A percentile compares a stretch with the other conserved stretches of the same genome.
Evolutionary conservation across 2,797 vertebrate genomes (phyloP).

Genomic region (Falco naumanni): DNA sequence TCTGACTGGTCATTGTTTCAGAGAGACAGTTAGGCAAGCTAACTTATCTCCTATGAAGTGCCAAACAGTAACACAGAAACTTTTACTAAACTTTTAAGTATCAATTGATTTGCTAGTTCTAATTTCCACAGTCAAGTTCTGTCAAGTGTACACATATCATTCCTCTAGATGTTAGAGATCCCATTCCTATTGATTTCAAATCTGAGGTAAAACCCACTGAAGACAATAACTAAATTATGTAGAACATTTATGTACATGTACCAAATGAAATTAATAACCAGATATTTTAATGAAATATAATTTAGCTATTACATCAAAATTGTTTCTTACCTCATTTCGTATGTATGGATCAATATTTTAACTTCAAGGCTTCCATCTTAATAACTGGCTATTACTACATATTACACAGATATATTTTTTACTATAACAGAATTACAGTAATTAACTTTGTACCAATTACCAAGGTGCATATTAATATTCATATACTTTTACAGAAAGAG

Average conservation of each 20-base stretch:
- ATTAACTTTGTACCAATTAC: slow-evolving; percentile 72
- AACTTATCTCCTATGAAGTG: too few relatives aligned
- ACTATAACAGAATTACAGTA: slow-evolving; percentile 50
- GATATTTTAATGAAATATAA: too few relatives aligned
- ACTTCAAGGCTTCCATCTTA: slow-evolving; percentile 10
- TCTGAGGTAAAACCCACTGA: background rate
- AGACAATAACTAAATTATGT: background rate
- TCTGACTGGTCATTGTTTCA: background rate
- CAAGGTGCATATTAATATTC: slow-evolving; percentile 62
- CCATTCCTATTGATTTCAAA: background rate
- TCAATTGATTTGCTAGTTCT: background rate
- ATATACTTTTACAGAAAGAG: slow-evolving; percentile 40
- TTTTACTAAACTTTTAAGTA: background rate
- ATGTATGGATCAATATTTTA: slow-evolving; percentile 3
- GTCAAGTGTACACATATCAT: rapidly evolving
- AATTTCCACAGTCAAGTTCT: background rate
- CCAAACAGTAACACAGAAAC: background rate
- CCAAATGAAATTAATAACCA: background rate
- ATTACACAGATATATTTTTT: background rate
- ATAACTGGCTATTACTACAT: slow-evolving; percentile 22
- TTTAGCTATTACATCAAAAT: background rate
- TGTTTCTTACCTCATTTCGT: background rate
- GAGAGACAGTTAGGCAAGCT: background rate
- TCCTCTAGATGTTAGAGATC: background rate
- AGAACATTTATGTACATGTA: background rate